Evolutionary conservation across 2,888 invertebrate genomes (phyloP).

Genomic region (Therioaphis trifolii): DNA sequence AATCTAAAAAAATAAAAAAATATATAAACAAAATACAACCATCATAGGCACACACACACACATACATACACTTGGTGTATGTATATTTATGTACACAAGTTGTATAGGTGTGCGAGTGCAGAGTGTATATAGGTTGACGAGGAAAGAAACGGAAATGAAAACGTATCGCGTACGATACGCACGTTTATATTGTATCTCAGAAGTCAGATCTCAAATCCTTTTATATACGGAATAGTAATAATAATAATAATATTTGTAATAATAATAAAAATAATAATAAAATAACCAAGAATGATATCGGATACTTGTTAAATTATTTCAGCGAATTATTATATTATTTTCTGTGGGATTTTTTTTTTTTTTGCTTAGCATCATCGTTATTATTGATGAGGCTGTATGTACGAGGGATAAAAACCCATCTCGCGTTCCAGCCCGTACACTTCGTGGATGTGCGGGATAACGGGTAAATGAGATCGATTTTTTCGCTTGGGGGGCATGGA

Average conservation of each 20-base stretch:
- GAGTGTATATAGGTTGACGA: neutral
- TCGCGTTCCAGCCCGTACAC: neutral
- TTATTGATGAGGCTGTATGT: slow-evolving; percentile 41
- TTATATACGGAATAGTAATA: neutral
- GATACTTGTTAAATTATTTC: slow-evolving; percentile 35
- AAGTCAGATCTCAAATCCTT: neutral
- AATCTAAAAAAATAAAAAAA: slow-evolving; percentile 14
- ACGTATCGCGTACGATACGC: neutral
- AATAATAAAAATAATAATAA: neutral
- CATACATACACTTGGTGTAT: neutral
- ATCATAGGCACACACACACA: slow-evolving; percentile 23
- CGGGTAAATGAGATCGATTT: slow-evolving; percentile 61
- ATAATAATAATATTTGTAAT: too few species aligned
- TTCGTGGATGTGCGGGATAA: neutral
- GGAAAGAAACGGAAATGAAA: slow-evolving; percentile 35
- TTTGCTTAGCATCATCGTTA: slow-evolving; percentile 34
- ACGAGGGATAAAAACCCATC: slow-evolving; percentile 15
- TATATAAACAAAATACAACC: slow-evolving; percentile 1
- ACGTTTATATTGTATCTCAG: neutral
- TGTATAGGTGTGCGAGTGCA: neutral
- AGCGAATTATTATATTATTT: slow-evolving; percentile 37
- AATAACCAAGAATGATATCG: neutral
- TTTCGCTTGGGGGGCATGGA: slow-evolving; percentile 32
- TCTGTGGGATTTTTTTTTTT: slow-evolving; percentile 4
- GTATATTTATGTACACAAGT: neutral